A percentile compares a stretch with the other conserved stretches of the same genome.
Conservation (phyloP, 1,140 invertebrate species). For the Archivesica marissinica region DNA sequence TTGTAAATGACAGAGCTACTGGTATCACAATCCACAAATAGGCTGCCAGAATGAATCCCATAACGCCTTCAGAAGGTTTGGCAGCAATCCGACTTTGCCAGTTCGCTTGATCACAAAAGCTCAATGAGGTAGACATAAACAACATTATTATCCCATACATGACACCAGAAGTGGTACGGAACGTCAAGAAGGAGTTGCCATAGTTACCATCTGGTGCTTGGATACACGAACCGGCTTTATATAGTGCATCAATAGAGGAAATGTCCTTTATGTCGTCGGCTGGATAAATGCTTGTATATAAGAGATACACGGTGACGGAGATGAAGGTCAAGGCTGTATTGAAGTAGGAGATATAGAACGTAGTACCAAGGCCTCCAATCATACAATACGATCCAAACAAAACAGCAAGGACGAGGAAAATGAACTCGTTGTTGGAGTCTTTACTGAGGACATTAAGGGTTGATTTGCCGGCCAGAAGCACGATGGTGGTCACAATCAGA, state of each 20-base stretch:
- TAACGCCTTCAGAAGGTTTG: conserved; percentile 80
- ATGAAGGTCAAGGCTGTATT: conserved; percentile 82
- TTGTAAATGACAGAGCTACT: conserved; percentile 76
- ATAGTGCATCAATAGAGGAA: conserved; percentile 66
- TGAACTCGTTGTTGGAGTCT: conserved; percentile 75
- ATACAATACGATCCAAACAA: conserved; percentile 82
- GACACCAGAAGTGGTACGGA: conserved; percentile 66
- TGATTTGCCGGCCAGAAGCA: conserved; percentile 73
- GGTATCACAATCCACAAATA: conserved; percentile 83
- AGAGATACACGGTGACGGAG: conserved; percentile 72
- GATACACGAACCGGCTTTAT: conserved; percentile 72
- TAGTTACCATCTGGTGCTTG: conserved; percentile 78
- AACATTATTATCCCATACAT: conserved; percentile 77
- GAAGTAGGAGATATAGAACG: conserved; percentile 84
- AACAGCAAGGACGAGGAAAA: conserved; percentile 73
- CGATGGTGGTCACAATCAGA: conserved; percentile 76
- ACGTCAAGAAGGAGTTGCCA: conserved; percentile 72
- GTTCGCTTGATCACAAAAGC: conserved; percentile 83
- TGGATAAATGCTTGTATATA: conserved; percentile 64
- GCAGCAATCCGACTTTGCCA: conserved; percentile 80
- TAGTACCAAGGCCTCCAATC: conserved; percentile 83
- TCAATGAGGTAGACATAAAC: conserved; percentile 78
- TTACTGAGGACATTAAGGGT: conserved; percentile 70
- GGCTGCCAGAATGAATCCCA: conserved; percentile 81
- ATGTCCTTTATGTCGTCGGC: conserved; percentile 30